phyloP scores from a whole-genome alignment of 2,113 vertebrate genomes.

The Phylloscopus whistleri region DNA sequence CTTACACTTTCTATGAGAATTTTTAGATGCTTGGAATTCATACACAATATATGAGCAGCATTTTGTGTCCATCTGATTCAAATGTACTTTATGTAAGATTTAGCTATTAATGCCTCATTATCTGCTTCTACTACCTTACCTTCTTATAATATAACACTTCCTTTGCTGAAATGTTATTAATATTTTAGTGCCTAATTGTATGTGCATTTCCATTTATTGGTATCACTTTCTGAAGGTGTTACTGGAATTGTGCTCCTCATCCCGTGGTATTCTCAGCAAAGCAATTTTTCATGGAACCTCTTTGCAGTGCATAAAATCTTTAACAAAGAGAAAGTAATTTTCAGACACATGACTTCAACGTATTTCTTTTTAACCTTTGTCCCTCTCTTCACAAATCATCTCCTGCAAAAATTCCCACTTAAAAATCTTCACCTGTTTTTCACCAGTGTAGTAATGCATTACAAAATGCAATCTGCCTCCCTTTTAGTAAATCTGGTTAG shows the following conservation, averaged over 20 bases:
- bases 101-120: not conserved
- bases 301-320: not conserved
- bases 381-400: constrained; percentile 26
- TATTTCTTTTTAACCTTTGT: constrained; percentile 23
- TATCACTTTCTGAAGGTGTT: constrained; percentile 37
- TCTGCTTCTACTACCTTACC: constrained; percentile 59
- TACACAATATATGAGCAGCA: not conserved
- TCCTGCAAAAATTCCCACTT: constrained; percentile 1
- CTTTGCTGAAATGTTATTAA: constrained; percentile 50
- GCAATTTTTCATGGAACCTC: not conserved
- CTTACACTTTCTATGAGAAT: not conserved
- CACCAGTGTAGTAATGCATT: not conserved
- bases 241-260: constrained; percentile 51
- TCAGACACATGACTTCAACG: not conserved
- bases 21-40: not conserved
- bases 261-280: not conserved
- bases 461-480: not conserved
- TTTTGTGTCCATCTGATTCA: not conserved
- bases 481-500: not conserved
- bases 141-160: constrained; percentile 56
- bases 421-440: not conserved
- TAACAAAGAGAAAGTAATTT: not conserved
- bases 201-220: constrained; percentile 59
- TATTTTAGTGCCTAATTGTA: constrained; percentile 63
- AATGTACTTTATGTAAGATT: not conserved